Conservation (phyloP, 2,888 invertebrate genomes). For the Eristalis intricaria region DNA sequence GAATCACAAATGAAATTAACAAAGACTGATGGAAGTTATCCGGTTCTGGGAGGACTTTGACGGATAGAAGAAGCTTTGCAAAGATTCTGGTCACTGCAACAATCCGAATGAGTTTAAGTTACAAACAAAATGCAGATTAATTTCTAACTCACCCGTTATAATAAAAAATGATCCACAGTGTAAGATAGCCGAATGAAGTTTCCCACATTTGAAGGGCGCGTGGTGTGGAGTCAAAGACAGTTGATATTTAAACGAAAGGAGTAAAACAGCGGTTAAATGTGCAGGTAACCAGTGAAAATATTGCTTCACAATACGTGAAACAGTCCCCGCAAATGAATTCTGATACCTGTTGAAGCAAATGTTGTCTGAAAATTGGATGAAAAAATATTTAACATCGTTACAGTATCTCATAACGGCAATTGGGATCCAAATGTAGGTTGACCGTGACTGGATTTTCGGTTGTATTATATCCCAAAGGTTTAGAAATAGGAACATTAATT, state of each 20-base stretch:
- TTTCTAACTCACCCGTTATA: slow-evolving; percentile 76
- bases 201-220: slow-evolving; percentile 81
- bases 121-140: not conserved
- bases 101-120: not conserved
- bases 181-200: slow-evolving; percentile 84
- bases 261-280: slow-evolving; percentile 85
- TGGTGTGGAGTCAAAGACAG: slow-evolving; percentile 79
- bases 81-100: slow-evolving; percentile 73
- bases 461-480: slow-evolving; percentile 81
- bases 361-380: not conserved
- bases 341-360: slow-evolving; percentile 77
- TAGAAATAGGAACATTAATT: slow-evolving; percentile 83
- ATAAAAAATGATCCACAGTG: slow-evolving; percentile 82
- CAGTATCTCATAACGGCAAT: slow-evolving; percentile 87
- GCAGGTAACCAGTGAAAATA: slow-evolving; percentile 86
- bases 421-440: slow-evolving; percentile 86
- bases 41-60: slow-evolving; percentile 70
- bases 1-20: slow-evolving; percentile 84
- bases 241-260: slow-evolving; percentile 84
- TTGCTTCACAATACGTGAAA: slow-evolving; percentile 86
- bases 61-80: slow-evolving; percentile 71
- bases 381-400: slow-evolving; percentile 76
- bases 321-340: slow-evolving; percentile 83
- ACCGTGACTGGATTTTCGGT: slow-evolving; percentile 82
- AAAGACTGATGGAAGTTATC: slow-evolving; percentile 76